Conservation (phyloP, 2,797 vertebrate genomes). For the Acipenser transmontanus region DNA sequence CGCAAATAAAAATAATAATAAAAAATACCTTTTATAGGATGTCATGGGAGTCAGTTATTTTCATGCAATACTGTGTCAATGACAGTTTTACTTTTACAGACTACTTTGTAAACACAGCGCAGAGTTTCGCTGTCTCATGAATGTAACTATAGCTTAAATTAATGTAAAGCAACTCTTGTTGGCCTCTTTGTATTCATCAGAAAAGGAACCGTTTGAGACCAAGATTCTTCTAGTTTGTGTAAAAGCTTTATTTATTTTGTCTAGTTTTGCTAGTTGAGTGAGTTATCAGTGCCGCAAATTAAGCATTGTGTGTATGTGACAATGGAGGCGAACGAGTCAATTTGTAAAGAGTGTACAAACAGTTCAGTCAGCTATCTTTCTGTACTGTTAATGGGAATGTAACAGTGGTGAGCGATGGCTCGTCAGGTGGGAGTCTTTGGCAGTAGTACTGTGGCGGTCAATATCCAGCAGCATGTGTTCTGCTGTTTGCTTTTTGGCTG, state of each 20-base stretch:
- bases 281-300: background rate
- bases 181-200: background rate
- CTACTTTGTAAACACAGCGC: too few species aligned
- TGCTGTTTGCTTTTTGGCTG: too few species aligned
- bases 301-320: background rate
- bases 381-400: background rate
- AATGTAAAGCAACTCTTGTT: conserved; percentile 3
- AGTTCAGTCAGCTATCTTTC: conserved; percentile 5
- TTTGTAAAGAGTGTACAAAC: conserved; percentile 12
- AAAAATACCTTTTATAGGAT: too few species aligned
- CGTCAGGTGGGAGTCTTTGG: conserved; percentile 6
- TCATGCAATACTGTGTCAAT: too few species aligned
- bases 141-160: conserved; percentile 5
- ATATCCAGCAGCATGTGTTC: too few species aligned
- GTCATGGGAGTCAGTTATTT: too few species aligned
- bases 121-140: too few species aligned
- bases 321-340: conserved; percentile 9
- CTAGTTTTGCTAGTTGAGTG: background rate
- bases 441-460: background rate
- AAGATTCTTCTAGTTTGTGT: conserved; percentile 23
- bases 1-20: too few species aligned
- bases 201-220: conserved; percentile 6
- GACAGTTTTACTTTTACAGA: too few species aligned
- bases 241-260: conserved; percentile 2
- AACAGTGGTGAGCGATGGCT: background rate